Conservation (phyloP, 2,797 vertebrate genomes). For the Amniataba percoides region DNA sequence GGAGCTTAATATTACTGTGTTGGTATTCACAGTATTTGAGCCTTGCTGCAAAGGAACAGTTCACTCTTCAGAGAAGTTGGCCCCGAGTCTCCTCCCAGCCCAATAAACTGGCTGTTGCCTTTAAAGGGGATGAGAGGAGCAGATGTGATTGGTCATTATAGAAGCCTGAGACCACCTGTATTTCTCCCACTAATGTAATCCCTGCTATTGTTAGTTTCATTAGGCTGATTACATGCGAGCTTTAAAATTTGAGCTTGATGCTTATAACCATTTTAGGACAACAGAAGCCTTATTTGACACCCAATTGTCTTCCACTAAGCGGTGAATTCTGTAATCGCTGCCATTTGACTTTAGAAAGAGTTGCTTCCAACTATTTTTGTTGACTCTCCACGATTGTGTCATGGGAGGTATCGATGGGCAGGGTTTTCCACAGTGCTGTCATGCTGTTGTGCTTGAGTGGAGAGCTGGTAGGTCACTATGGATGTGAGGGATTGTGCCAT, state of each 20-base stretch:
- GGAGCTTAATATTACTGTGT: not conserved
- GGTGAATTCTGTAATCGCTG: not conserved
- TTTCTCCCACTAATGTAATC: not conserved
- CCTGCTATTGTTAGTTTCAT: not conserved
- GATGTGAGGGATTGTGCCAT: not conserved
- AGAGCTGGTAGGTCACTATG: slow-evolving; percentile 26
- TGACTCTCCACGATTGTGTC: not conserved
- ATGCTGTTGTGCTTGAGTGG: slow-evolving; percentile 9
- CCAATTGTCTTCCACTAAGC: not conserved
- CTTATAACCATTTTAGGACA: not conserved
- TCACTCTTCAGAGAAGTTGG: not conserved
- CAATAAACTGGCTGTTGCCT: slow-evolving; percentile 35
- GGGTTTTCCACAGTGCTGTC: slow-evolving; percentile 37
- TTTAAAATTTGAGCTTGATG: not conserved
- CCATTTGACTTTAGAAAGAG: not conserved
- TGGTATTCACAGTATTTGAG: not conserved
- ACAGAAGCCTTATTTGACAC: not conserved
- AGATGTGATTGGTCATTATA: slow-evolving; percentile 25
- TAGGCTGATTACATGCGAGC: too few species aligned
- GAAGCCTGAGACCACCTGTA: slow-evolving; percentile 7
- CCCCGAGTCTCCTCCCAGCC: not conserved
- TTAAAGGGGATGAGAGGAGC: slow-evolving; percentile 27
- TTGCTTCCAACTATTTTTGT: slow-evolving; percentile 3
- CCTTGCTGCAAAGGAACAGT: not conserved
- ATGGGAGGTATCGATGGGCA: not conserved